A percentile compares a stretch with the other conserved stretches of the same genome.
Evolutionary conservation across 2,888 invertebrate species (phyloP).

Genomic region (Agrochola litura): DNA sequence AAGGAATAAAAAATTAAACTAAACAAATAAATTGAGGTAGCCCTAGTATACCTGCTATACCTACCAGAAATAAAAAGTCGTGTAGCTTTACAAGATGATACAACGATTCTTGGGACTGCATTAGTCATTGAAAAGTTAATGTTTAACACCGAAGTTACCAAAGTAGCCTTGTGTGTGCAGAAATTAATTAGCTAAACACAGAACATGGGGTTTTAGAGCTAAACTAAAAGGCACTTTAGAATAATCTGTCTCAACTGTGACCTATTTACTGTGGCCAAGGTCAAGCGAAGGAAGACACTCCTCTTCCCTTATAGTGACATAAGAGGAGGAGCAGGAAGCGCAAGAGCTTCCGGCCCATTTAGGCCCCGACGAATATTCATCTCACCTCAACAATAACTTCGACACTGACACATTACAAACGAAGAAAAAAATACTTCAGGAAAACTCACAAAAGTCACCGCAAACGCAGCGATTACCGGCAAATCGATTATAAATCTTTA

Average conservation of each 20-base stretch:
- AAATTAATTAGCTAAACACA: not conserved
- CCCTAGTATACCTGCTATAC: too few species aligned
- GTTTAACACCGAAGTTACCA: not conserved
- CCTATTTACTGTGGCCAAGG: not conserved
- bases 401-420: not conserved
- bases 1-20: too few species aligned
- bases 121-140: slow-evolving; percentile 13
- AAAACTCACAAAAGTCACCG: slow-evolving; percentile 7
- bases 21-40: too few species aligned
- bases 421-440: not conserved
- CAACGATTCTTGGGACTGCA: not conserved
- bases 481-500: slow-evolving; percentile 41
- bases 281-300: slow-evolving; percentile 10
- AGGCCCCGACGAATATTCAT: too few species aligned
- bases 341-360: not conserved
- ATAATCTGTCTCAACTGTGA: too few species aligned
- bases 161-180: not conserved
- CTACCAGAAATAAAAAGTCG: not conserved
- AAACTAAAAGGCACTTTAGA: not conserved
- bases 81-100: not conserved
- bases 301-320: slow-evolving; percentile 1
- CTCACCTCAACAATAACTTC: not conserved
- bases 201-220: not conserved
- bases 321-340: slow-evolving; percentile 24
- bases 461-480: slow-evolving; percentile 23